Percentiles rank a stretch among this genome's conserved stretches.
Evolutionary conservation across 2,797 vertebrate genomes (phyloP).

Genomic region (Basileuterus tristriatus): DNA sequence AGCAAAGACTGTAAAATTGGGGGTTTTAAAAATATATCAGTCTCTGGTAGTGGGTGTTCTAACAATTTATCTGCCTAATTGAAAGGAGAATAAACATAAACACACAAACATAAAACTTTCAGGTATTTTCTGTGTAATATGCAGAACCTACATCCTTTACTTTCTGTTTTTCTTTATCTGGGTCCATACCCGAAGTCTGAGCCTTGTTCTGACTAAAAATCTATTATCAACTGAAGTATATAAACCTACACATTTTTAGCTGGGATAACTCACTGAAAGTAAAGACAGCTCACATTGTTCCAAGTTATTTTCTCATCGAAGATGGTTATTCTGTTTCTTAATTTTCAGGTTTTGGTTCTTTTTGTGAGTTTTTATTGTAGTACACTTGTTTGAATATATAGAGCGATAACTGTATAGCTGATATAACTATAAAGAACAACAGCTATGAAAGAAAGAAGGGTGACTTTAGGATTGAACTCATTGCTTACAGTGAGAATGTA

Average conservation of each 20-base stretch:
- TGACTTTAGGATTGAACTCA: background rate
- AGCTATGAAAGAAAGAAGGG: background rate
- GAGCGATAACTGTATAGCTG: background rate
- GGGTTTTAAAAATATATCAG: background rate
- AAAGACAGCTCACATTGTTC: background rate
- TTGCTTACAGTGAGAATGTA: background rate
- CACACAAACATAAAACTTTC: background rate
- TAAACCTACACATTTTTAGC: background rate
- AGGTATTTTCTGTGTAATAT: background rate
- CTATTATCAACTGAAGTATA: background rate
- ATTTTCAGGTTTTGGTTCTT: background rate
- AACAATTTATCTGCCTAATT: background rate
- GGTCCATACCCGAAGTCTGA: background rate
- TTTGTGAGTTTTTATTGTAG: background rate
- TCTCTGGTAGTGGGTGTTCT: background rate
- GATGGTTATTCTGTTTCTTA: background rate
- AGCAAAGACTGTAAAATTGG: background rate
- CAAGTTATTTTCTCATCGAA: background rate
- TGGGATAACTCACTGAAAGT: background rate
- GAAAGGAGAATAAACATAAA: background rate
- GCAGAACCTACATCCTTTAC: background rate
- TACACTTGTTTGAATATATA: background rate
- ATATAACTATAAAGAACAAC: background rate
- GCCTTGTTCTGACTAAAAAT: background rate
- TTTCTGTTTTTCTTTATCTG: background rate